Evolutionary conservation across 2,113 vertebrate genomes (phyloP).

Genomic region (Ammodytes dubius): DNA sequence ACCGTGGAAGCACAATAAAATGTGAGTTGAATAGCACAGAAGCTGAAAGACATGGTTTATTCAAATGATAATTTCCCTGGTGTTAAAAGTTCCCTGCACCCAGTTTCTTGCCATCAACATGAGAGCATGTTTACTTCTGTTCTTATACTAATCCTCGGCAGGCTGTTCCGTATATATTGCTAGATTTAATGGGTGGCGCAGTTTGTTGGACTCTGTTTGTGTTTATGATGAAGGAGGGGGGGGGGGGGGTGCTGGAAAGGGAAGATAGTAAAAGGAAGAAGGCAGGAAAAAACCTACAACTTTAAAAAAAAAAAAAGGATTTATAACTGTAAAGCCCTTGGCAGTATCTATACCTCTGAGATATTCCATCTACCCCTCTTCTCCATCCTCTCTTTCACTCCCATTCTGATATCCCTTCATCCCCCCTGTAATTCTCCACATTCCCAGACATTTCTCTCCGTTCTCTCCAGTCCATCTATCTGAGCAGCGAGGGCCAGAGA

Average conservation of each 20-base stretch:
- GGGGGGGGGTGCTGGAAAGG: not conserved
- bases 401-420: constrained; percentile 63
- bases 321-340: constrained; percentile 69
- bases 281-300: constrained; percentile 34
- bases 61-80: constrained; percentile 26
- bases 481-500: constrained; percentile 59
- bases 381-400: constrained; percentile 40
- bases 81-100: constrained; percentile 22
- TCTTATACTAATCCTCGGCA: constrained; percentile 17
- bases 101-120: constrained; percentile 8
- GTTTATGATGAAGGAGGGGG: constrained; percentile 11
- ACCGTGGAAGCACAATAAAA: constrained; percentile 3
- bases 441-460: constrained; percentile 62
- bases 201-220: constrained; percentile 39
- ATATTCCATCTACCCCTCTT: constrained; percentile 63
- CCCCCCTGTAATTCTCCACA: constrained; percentile 64
- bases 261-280: constrained; percentile 13
- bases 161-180: constrained; percentile 41
- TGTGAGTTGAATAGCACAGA: constrained; percentile 4
- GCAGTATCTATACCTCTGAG: constrained; percentile 68
- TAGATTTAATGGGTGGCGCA: constrained; percentile 40
- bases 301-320: constrained; percentile 67
- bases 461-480: constrained; percentile 59
- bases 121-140: constrained; percentile 25
- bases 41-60: constrained; percentile 15